Conservation (phyloP, 92 coral and sea anemone genomes). For the Galaxea fascicularis region DNA sequence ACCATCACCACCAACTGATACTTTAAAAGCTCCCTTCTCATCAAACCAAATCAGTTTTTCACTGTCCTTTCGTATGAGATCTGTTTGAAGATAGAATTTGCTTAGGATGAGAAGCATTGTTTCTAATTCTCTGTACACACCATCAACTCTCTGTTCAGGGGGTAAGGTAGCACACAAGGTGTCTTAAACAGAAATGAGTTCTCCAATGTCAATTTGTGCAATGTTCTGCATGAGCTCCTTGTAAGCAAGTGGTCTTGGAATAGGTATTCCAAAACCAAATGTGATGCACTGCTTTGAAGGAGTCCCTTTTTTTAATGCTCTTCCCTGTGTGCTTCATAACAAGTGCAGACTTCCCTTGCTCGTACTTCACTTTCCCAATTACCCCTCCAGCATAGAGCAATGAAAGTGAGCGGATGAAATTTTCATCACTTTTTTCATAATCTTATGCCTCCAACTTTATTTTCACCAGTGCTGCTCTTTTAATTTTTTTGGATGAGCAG, state of each 20-base stretch:
- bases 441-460: slow-evolving; percentile 54
- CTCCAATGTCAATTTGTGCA: slow-evolving; percentile 58
- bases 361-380: neutral
- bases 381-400: slow-evolving; percentile 44
- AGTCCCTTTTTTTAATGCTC: slow-evolving; percentile 40
- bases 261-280: slow-evolving; percentile 69
- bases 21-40: slow-evolving; percentile 34
- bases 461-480: slow-evolving; percentile 40
- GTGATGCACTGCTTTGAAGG: slow-evolving; percentile 43
- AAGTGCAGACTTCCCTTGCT: slow-evolving; percentile 59
- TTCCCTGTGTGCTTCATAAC: slow-evolving; percentile 61
- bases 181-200: slow-evolving; percentile 45
- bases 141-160: slow-evolving; percentile 59
- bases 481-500: slow-evolving; percentile 38
- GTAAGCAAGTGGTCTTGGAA: slow-evolving; percentile 76
- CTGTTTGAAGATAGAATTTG: slow-evolving; percentile 62
- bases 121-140: slow-evolving; percentile 62
- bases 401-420: slow-evolving; percentile 70
- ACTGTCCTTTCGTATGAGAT: slow-evolving; percentile 38
- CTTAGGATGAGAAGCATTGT: slow-evolving; percentile 33
- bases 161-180: slow-evolving; percentile 61
- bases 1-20: slow-evolving; percentile 74
- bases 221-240: slow-evolving; percentile 16
- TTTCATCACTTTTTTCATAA: slow-evolving; percentile 72
- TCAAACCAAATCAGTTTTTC: slow-evolving; percentile 75